Evolutionary conservation across 2,888 invertebrate species (phyloP).

Genomic region (Falcaria lacertinaria): DNA sequence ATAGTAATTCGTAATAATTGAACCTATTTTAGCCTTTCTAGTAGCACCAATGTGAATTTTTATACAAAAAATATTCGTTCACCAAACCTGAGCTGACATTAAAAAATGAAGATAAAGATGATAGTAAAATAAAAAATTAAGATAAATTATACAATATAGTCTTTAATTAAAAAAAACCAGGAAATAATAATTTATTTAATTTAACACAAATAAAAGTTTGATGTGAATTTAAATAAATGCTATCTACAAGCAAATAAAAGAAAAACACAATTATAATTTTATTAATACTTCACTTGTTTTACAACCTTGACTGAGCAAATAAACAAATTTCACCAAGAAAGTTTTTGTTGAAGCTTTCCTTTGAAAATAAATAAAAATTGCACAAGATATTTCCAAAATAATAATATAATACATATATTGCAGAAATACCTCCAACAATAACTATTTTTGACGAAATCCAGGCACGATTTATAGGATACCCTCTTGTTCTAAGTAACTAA

Average conservation of each 20-base stretch:
- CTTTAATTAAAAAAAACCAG: too few relatives aligned
- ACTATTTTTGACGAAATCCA: slow-evolving; percentile 37
- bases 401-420: neutral
- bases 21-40: slow-evolving; percentile 51
- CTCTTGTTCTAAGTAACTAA: slow-evolving; percentile 40
- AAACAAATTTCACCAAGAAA: slow-evolving; percentile 39
- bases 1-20: slow-evolving; percentile 25
- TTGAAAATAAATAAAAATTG: slow-evolving; percentile 6
- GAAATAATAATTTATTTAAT: slow-evolving; percentile 6
- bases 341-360: slow-evolving; percentile 28
- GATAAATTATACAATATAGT: too few relatives aligned
- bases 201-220: slow-evolving; percentile 4
- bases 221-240: slow-evolving; percentile 16
- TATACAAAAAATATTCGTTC: slow-evolving; percentile 23
- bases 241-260: slow-evolving; percentile 4
- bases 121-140: too few relatives aligned
- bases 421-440: slow-evolving; percentile 22
- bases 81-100: too few relatives aligned
- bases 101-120: too few relatives aligned
- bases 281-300: slow-evolving; percentile 24
- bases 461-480: slow-evolving; percentile 62
- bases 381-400: neutral
- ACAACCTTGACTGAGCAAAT: slow-evolving; percentile 74
- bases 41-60: slow-evolving; percentile 67
- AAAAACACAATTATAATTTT: too few relatives aligned